Percentiles rank a stretch among this genome's conserved stretches.
phyloP scores from a whole-genome alignment of 2,888 invertebrate genomes.

The Harpalus rufipes region DNA sequence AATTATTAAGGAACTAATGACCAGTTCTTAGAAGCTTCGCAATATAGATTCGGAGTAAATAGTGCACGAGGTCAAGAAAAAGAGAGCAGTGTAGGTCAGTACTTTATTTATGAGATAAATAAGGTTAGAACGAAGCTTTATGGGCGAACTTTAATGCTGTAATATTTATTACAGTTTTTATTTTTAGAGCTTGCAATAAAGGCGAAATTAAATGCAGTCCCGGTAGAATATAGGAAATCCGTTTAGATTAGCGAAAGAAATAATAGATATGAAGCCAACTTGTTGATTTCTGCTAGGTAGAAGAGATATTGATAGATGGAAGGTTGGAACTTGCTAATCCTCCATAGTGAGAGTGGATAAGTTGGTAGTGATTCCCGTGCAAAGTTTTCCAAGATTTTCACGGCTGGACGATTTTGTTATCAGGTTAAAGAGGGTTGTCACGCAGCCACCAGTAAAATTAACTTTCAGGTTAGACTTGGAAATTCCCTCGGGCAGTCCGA shows the following conservation, averaged over 20 bases:
- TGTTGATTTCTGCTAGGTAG: slow-evolving; percentile 20
- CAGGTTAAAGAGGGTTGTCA: slow-evolving; percentile 66
- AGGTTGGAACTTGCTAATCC: slow-evolving; percentile 45
- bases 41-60: slow-evolving; percentile 2
- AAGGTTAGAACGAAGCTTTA: slow-evolving; percentile 20
- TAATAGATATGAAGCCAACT: slow-evolving; percentile 33
- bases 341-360: slow-evolving; percentile 56
- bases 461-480: slow-evolving; percentile 58
- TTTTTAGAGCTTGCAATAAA: slow-evolving; percentile 18
- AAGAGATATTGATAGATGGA: slow-evolving; percentile 25
- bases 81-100: slow-evolving; percentile 24
- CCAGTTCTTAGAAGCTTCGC: slow-evolving; percentile 11
- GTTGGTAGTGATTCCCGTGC: slow-evolving; percentile 45
- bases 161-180: slow-evolving; percentile 40
- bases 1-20: neutral
- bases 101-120: slow-evolving; percentile 42
- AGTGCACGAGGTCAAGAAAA: slow-evolving; percentile 42
- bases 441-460: slow-evolving; percentile 65
- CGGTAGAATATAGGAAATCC: slow-evolving; percentile 9
- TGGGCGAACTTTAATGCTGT: slow-evolving; percentile 27
- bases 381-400: slow-evolving; percentile 64
- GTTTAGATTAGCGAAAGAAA: slow-evolving; percentile 30
- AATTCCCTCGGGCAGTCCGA: slow-evolving; percentile 52
- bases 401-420: slow-evolving; percentile 61
- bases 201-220: slow-evolving; percentile 19